Conservation (phyloP, 2,888 invertebrate genomes). For the Drosophila robusta region DNA sequence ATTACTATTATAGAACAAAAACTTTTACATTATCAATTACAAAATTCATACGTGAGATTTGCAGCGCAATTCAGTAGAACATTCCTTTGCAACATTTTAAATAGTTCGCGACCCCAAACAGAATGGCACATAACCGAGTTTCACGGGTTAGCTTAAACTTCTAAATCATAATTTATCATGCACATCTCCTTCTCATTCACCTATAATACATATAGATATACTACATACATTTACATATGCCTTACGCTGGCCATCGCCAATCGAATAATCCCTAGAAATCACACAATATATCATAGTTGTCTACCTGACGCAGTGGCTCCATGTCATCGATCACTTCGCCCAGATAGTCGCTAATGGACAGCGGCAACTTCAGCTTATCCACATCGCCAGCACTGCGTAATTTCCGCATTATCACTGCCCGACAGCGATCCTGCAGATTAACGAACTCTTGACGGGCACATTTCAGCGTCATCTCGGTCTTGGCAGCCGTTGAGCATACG, state of each 20-base stretch:
- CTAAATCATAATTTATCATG: constrained; percentile 49
- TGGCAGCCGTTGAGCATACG: constrained; percentile 90
- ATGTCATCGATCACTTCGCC: constrained; percentile 86
- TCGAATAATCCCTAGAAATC: constrained; percentile 66
- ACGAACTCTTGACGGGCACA: constrained; percentile 88
- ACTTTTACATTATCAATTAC: background rate
- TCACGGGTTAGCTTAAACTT: constrained; percentile 58
- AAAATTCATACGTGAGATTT: constrained; percentile 34
- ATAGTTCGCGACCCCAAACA: constrained; percentile 18
- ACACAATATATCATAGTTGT: constrained; percentile 84
- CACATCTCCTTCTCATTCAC: constrained; percentile 46
- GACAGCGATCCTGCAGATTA: constrained; percentile 89
- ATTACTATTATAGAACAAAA: background rate
- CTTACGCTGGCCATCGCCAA: no score
- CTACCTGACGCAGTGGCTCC: constrained; percentile 83
- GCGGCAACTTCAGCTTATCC: constrained; percentile 87
- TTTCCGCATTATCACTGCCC: constrained; percentile 87
- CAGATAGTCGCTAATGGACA: constrained; percentile 87
- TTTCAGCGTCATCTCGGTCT: constrained; percentile 90
- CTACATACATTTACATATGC: constrained; percentile 6
- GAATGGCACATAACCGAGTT: constrained; percentile 62
- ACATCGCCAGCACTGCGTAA: constrained; percentile 86
- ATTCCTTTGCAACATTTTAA: background rate
- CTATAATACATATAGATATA: constrained; percentile 49
- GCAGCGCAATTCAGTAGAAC: constrained; percentile 15